A percentile compares a stretch with the other conserved stretches of the same genome.
These are phyloP conservation scores for Acanthoscelides obtectus DNA, from an alignment of 2,888 invertebrate species.

Conservation along the genomic window DNA sequence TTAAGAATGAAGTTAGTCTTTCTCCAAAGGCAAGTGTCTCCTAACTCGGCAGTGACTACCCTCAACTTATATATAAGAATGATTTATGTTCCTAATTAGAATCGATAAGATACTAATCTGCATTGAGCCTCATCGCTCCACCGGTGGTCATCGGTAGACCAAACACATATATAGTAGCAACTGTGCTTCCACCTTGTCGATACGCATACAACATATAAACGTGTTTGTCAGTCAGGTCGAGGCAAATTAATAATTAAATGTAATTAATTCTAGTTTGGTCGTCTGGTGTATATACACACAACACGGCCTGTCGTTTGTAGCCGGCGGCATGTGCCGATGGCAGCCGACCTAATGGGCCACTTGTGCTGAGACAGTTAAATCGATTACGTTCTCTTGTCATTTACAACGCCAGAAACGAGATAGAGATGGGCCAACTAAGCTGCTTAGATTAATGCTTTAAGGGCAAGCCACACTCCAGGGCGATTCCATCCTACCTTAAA, in stretches of 20 bases:
- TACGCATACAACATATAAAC: neutral
- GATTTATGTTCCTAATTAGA: too few species aligned
- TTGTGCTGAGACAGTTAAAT: slow-evolving; percentile 35
- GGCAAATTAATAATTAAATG: slow-evolving; percentile 35
- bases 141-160: neutral
- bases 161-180: neutral
- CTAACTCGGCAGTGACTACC: too few species aligned
- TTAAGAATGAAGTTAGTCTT: too few species aligned
- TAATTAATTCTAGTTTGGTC: slow-evolving; percentile 31
- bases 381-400: slow-evolving; percentile 39
- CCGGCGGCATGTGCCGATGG: slow-evolving; percentile 37
- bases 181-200: neutral
- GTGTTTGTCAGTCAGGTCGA: neutral
- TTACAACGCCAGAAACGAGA: slow-evolving; percentile 25
- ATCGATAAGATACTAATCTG: too few species aligned
- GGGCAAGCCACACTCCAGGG: too few species aligned
- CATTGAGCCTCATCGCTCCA: neutral
- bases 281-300: neutral
- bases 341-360: slow-evolving; percentile 39
- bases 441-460: too few species aligned
- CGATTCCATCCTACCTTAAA: too few species aligned
- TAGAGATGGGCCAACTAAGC: neutral
- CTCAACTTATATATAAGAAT: too few species aligned
- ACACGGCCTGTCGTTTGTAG: slow-evolving; percentile 33
- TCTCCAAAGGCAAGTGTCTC: too few species aligned